Conservation (phyloP, 64 coral and sea anemone species). For the Montipora capricornis region DNA sequence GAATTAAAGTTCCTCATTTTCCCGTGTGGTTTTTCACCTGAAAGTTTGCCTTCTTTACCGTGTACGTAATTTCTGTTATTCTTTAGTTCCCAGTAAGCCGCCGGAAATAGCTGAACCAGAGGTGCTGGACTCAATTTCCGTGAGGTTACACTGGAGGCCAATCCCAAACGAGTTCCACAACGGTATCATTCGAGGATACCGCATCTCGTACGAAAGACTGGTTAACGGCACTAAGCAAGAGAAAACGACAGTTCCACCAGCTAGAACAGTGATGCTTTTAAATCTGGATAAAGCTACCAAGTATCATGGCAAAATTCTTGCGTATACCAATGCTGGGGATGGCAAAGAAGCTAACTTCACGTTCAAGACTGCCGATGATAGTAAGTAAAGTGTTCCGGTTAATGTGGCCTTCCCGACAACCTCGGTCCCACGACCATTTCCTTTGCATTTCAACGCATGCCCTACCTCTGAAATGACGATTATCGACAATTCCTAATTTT, state of each 20-base stretch:
- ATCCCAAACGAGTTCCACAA: conserved; percentile 3
- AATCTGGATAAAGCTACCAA: neutral
- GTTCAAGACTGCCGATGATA: neutral
- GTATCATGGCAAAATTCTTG: neutral
- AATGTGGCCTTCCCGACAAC: too few relatives aligned
- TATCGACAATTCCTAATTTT: too few relatives aligned
- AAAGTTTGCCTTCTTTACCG: too few relatives aligned
- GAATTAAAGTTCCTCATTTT: too few relatives aligned
- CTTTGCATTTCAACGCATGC: too few relatives aligned
- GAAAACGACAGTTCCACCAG: neutral
- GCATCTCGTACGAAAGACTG: neutral
- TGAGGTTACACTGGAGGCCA: neutral
- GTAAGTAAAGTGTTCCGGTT: neutral
- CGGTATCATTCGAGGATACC: conserved; percentile 54
- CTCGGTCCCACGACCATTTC: too few relatives aligned
- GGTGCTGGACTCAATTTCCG: neutral
- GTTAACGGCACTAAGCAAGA: neutral
- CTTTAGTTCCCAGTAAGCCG: conserved; percentile 39
- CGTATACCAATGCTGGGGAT: neutral
- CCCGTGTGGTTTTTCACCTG: too few relatives aligned
- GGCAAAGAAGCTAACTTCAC: neutral
- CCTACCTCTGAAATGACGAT: too few relatives aligned
- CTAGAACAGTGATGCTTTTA: neutral
- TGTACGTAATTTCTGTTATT: neutral
- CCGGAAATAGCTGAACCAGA: neutral